Evolutionary conservation across 2,888 invertebrate genomes (phyloP), one percentile per base, ranked within the genome.

Genomic region (Congeria kusceri): DNA sequence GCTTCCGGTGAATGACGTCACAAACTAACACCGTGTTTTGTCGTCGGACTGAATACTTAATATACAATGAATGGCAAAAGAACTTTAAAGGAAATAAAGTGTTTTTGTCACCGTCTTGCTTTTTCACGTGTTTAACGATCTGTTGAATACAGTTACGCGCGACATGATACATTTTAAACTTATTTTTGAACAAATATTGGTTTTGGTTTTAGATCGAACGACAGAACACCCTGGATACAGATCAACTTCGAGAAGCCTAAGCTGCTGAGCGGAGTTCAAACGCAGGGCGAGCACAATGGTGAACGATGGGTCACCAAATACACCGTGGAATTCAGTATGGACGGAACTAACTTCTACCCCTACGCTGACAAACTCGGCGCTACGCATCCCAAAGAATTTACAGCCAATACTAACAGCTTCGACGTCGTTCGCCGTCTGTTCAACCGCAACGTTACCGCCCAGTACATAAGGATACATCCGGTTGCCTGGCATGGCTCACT

Each of bases 391-490:
- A 85, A 81, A 27, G 46, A 78, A 1, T 90, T 88, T 74, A 76
- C 20, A 15, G 90, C 83, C 5, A 91, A 91, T 76, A 76, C 66
- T 0, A 87, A 90, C 62, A 75, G 69, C 27, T 66, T 58, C 47
- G 84, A 86, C 9, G 85, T 86, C 1, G 83, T 86, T 0, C 85
- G 88, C 47, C 86, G 87, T 27, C 76, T 89, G 18, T 90, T 91
- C 74, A 89, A 89, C 76, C 84, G 91, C 27, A 87, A 90, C 75
- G 73, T 90, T 49, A 82, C 87, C 13, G 87, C 89, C 1, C 88
- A 85, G 66, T 87, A 84, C 63, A 83, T 91, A 32, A 83, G 89
- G 27, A 77, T 91, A 28, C 84, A 87, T 56, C 89, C 89, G 1
- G 64, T 83, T 3, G 72, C 71, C 1, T 83, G 84, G 69, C 75